Base-by-base conservation (phyloP, 2,888 invertebrate genomes). In the Andrena dorsata region DNA sequence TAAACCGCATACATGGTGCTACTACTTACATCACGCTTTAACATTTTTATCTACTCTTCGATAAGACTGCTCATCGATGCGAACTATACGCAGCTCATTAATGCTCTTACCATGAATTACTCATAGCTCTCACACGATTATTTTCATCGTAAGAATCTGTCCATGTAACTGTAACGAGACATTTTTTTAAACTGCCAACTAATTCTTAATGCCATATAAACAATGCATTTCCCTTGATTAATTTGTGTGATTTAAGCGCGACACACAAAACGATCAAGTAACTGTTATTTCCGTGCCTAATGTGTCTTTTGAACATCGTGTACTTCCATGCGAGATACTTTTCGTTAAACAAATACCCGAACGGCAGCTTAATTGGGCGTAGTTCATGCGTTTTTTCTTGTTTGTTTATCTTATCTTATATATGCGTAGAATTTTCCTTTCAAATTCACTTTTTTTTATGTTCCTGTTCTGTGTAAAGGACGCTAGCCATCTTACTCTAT, bases 1-100 rank as follows among this genome's bases (percentile, higher is more conserved):
- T 76, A 86, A 56, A 84, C 65, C 78, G 81, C 80, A 85, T 82
- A 88, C 80, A 86, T 88, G 88, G 89, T 90, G 89, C 89, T 91
- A 88, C 80, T 85, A 84, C 74, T 87, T 84, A 89, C 86, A 85
- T 86, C 90, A 88, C 82, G 84, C 87, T 88, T 89, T 84, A 79
- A 75, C 86, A 84, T 75, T 81, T 84, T 88, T 72, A 88, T 89
- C 86, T 86, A 86, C 86, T 87, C 87, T 88, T 88, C 84, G 86
- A 92, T 91, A 93, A 93, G 92, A 93, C 93, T 93, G 93, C 92
- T 90, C 90, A 88, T 90, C 85, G 89, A 89, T 86, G 80, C 79
- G 74, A 78, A 76, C 69, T 65, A 61, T 53, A 76, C 76, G 74
- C 70, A 60, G 70, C 30, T 86, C 83, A 84, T 90, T 85, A 87